Percentiles rank a stretch among this genome's conserved stretches.
These are phyloP conservation scores for Onychostruthus taczanowskii DNA, from an alignment of 2,113 vertebrate species.

Conservation along the genomic window DNA sequence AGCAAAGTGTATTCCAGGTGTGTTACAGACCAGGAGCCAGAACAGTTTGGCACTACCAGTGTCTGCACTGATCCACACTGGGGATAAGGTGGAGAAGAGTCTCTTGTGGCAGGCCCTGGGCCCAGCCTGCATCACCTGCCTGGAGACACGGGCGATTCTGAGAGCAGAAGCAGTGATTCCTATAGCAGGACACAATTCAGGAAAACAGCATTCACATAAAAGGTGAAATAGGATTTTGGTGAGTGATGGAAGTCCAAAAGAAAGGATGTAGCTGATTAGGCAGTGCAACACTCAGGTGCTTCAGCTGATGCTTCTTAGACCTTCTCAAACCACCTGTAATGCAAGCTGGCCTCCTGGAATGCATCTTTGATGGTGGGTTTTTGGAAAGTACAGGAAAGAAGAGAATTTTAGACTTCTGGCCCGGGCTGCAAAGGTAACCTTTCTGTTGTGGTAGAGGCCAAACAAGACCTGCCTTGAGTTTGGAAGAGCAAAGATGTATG, in stretches of 20 bases:
- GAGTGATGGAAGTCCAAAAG: background rate
- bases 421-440: background rate
- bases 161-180: background rate
- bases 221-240: background rate
- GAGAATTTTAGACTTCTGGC: background rate
- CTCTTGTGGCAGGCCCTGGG: background rate
- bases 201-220: background rate
- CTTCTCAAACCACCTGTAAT: background rate
- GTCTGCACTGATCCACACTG: background rate
- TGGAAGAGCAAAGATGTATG: background rate
- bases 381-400: background rate
- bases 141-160: background rate
- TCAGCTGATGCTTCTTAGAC: background rate
- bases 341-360: background rate
- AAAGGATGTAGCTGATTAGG: background rate
- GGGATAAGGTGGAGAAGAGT: background rate
- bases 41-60: background rate
- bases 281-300: background rate
- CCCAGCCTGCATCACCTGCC: background rate
- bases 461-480: background rate
- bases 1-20: background rate
- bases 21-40: background rate
- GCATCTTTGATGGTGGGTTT: background rate
- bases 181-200: background rate
- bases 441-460: background rate